Conservation (phyloP, 2,113 vertebrate species). For the Azemiops feae region DNA sequence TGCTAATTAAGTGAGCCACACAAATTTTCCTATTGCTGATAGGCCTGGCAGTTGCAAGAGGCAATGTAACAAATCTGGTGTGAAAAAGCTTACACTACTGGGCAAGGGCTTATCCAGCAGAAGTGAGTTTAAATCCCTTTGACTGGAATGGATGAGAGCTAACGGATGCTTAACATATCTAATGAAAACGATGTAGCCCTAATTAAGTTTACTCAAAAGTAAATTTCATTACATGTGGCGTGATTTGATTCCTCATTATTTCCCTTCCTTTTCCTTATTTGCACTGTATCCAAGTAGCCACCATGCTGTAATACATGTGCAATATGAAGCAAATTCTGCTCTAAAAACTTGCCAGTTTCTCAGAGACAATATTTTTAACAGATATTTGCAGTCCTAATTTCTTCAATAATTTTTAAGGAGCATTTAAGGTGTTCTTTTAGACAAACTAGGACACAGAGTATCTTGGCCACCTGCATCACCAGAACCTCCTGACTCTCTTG, state of each 20-base stretch:
- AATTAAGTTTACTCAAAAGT: not conserved
- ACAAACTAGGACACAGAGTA: slow-evolving; percentile 1
- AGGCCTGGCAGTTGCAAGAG: rapidly evolving
- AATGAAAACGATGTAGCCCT: not conserved
- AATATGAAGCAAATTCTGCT: not conserved
- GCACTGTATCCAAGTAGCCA: not conserved
- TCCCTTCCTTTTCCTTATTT: not conserved
- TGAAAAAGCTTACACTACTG: not conserved
- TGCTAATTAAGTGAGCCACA: slow-evolving; percentile 43
- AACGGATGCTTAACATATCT: not conserved
- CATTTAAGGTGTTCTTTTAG: not conserved
- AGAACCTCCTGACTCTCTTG: slow-evolving; percentile 1
- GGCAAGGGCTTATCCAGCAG: not conserved
- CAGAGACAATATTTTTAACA: not conserved
- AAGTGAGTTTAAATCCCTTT: not conserved
- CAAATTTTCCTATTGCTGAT: slow-evolving; percentile 18
- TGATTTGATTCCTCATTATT: not conserved
- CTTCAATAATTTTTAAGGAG: slow-evolving; percentile 1
- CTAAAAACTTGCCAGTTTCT: slow-evolving; percentile 3
- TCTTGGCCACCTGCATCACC: slow-evolving; percentile 4
- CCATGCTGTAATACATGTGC: not conserved
- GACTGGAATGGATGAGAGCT: not conserved
- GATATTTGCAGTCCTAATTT: slow-evolving; percentile 21
- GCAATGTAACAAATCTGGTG: not conserved
- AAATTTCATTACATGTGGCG: not conserved